Evolutionary conservation across 2,797 vertebrate genomes (phyloP).

Genomic region (Premnoplex brunnescens): DNA sequence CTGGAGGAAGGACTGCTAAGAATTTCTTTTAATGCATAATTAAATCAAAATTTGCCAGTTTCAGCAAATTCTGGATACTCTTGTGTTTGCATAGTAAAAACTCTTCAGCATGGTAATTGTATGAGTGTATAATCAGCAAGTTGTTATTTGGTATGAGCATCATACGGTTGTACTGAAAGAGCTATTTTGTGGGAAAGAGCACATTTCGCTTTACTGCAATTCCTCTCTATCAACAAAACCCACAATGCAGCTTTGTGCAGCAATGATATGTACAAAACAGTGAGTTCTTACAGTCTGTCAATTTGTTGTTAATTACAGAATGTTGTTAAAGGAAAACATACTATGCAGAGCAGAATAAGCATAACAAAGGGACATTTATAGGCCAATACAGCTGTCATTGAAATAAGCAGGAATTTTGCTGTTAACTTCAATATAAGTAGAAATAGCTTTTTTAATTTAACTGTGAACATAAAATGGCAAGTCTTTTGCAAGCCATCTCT

Average conservation of each 20-base stretch:
- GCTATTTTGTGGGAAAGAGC: neutral
- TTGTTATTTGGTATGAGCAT: conserved; percentile 35
- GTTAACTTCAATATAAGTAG: conserved; percentile 8
- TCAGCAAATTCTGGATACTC: conserved; percentile 4
- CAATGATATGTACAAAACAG: conserved; percentile 39
- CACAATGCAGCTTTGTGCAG: conserved; percentile 35
- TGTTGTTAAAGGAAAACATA: conserved; percentile 52
- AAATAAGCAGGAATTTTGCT: conserved; percentile 25
- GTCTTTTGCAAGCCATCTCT: neutral
- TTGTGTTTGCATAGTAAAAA: neutral
- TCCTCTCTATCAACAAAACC: conserved; percentile 31
- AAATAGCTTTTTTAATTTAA: conserved; percentile 27
- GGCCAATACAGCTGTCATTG: conserved; percentile 37
- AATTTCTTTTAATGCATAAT: neutral
- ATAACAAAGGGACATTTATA: conserved; percentile 56
- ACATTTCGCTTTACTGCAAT: conserved; percentile 38
- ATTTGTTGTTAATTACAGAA: conserved; percentile 58
- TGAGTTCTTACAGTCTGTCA: conserved; percentile 52
- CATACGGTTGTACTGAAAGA: conserved; percentile 25
- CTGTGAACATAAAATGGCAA: neutral
- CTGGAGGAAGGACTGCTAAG: neutral
- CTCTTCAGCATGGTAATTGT: conserved; percentile 7
- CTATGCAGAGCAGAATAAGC: conserved; percentile 27
- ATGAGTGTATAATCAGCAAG: conserved; percentile 19
- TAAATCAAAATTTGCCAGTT: conserved; percentile 20